Percentiles rank a stretch among this genome's conserved stretches.
phyloP scores from a whole-genome alignment of 2,113 vertebrate species.

The Dipodomys spectabilis region DNA sequence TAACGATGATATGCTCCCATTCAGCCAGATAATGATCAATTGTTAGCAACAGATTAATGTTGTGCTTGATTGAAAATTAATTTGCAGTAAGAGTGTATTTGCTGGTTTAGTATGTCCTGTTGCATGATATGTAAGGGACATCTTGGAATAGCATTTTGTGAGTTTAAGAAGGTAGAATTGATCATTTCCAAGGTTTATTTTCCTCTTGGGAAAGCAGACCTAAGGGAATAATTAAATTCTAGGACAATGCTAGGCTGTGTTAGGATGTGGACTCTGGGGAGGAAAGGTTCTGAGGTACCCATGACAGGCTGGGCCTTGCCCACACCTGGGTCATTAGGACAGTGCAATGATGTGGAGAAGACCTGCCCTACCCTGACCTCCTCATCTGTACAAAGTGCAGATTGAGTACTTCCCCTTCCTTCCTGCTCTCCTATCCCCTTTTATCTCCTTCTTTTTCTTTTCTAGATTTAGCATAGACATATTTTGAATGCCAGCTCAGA shows the following conservation, averaged over 20 bases:
- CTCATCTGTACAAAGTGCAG: not conserved
- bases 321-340: not conserved
- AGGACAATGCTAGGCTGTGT: accelerated
- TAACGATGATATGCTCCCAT: not conserved
- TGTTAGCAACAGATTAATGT: not conserved
- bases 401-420: not conserved
- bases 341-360: not conserved
- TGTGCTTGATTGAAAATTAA: constrained; percentile 19
- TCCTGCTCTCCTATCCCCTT: not conserved
- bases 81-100: not conserved
- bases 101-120: not conserved
- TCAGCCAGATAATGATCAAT: not conserved
- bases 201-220: not conserved
- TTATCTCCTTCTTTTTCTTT: too few relatives aligned
- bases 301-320: too few relatives aligned
- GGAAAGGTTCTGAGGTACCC: too few relatives aligned
- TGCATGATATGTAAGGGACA: not conserved
- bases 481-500: not conserved
- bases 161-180: not conserved
- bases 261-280: not conserved
- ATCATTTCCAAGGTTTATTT: not conserved
- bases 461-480: not conserved
- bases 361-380: not conserved
- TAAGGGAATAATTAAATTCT: not conserved
- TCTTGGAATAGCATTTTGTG: not conserved